phyloP scores from a whole-genome alignment of 2,888 invertebrate species.

The Thecocarcelia acutangulata region DNA sequence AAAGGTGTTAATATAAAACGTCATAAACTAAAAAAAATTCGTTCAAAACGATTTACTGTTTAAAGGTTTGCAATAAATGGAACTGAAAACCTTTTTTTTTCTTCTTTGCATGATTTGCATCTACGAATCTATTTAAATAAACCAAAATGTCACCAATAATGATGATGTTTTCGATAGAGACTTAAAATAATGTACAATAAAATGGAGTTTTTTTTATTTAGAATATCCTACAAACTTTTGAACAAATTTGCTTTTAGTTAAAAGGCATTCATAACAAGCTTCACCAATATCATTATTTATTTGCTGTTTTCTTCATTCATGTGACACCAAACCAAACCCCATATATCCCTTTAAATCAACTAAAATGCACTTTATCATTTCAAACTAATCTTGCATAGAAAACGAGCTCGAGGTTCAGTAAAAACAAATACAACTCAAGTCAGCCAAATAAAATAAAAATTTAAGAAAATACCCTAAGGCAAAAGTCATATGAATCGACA shows the following conservation, averaged over 20 bases:
- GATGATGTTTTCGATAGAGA: slow-evolving; percentile 38
- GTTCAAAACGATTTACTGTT: too few species aligned
- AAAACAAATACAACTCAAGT: slow-evolving; percentile 33
- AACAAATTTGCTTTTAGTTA: slow-evolving; percentile 34
- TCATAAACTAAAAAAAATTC: neutral
- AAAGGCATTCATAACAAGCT: slow-evolving; percentile 12
- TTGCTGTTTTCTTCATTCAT: slow-evolving; percentile 2
- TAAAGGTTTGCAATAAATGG: too few species aligned
- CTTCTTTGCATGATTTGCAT: too few species aligned
- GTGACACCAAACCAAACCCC: neutral
- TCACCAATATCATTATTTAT: slow-evolving; percentile 32
- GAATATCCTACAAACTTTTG: neutral
- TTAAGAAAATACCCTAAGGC: slow-evolving; percentile 54
- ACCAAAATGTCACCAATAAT: slow-evolving; percentile 49
- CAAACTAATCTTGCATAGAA: slow-evolving; percentile 73
- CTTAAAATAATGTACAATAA: neutral
- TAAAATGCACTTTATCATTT: slow-evolving; percentile 76
- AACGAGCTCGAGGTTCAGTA: slow-evolving; percentile 53
- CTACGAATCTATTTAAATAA: neutral
- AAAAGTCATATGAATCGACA: slow-evolving; percentile 64
- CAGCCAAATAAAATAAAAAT: slow-evolving; percentile 46
- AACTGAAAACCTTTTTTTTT: too few species aligned
- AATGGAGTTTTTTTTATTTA: slow-evolving; percentile 2
- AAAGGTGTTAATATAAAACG: neutral
- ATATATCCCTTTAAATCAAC: slow-evolving; percentile 49